Conservation (phyloP, 2,113 vertebrate species). For the Charadrius vociferus region DNA sequence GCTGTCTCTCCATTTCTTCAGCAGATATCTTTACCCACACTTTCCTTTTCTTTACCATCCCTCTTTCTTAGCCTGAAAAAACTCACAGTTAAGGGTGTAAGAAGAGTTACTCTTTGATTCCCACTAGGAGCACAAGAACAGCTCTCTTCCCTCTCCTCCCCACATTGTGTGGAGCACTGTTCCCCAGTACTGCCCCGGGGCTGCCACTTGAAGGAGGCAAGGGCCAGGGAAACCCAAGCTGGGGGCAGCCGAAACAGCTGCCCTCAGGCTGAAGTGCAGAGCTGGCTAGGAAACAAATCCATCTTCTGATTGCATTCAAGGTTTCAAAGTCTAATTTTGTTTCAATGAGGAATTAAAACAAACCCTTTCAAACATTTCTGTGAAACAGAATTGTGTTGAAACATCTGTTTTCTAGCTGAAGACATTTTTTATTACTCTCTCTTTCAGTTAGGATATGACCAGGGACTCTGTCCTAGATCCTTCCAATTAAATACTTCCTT, state of each 20-base stretch:
- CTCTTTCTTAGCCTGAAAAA: not conserved
- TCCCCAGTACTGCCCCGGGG: not conserved
- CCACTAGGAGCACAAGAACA: not conserved
- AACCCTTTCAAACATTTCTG: not conserved
- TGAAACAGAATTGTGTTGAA: not conserved
- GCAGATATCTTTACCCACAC: not conserved
- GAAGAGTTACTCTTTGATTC: not conserved
- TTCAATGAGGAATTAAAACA: conserved; percentile 22
- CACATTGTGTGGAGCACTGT: accelerated
- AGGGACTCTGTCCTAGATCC: not conserved
- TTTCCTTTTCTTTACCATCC: not conserved
- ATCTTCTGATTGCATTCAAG: not conserved
- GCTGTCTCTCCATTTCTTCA: not conserved
- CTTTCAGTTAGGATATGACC: not conserved
- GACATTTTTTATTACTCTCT: not conserved
- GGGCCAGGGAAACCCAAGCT: not conserved
- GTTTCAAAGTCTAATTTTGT: not conserved
- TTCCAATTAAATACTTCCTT: not conserved
- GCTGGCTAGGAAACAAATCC: not conserved
- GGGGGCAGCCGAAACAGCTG: not conserved
- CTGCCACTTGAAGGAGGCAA: accelerated
- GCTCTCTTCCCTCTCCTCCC: not conserved
- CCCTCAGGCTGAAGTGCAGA: not conserved
- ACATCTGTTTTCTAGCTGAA: conserved; percentile 21
- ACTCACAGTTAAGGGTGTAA: not conserved